phyloP scores from a whole-genome alignment of 2,113 vertebrate genomes.

The Pollimyrus isidori region DNA sequence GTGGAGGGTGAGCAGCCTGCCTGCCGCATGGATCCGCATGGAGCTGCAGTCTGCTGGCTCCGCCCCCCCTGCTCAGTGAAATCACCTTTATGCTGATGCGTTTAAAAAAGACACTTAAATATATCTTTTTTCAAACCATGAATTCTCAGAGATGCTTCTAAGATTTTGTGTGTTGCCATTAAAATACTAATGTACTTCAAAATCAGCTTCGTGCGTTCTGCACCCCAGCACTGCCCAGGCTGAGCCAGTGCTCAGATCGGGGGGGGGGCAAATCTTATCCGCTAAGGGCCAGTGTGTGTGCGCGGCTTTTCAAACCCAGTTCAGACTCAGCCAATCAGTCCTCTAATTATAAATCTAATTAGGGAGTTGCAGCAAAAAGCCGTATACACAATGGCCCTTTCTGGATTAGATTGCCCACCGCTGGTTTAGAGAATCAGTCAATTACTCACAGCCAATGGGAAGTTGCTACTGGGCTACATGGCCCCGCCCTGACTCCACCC shows the following conservation, averaged over 20 bases:
- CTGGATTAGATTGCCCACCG: too few species aligned
- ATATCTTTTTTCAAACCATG: background rate
- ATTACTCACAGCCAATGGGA: background rate
- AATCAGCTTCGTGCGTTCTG: background rate
- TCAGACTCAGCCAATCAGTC: too few species aligned
- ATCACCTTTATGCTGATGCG: background rate
- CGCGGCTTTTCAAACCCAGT: too few species aligned
- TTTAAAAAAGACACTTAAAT: background rate
- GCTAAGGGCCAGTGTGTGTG: too few species aligned
- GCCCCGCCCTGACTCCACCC: background rate
- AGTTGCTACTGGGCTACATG: background rate
- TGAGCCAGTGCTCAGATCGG: background rate
- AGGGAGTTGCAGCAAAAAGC: too few species aligned
- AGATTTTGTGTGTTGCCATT: background rate
- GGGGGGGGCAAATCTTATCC: too few species aligned
- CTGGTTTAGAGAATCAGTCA: background rate
- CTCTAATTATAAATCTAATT: too few species aligned
- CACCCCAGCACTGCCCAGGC: background rate
- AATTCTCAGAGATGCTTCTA: background rate
- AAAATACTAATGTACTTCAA: too few species aligned
- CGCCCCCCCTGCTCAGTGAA: background rate
- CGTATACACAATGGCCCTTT: too few species aligned
- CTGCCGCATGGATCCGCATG: background rate
- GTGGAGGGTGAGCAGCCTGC: conserved; percentile 57
- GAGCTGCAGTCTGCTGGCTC: background rate